These are phyloP conservation scores for Graphium colonna DNA, from an alignment of 2,888 invertebrate genomes.

Conservation along the genomic window DNA sequence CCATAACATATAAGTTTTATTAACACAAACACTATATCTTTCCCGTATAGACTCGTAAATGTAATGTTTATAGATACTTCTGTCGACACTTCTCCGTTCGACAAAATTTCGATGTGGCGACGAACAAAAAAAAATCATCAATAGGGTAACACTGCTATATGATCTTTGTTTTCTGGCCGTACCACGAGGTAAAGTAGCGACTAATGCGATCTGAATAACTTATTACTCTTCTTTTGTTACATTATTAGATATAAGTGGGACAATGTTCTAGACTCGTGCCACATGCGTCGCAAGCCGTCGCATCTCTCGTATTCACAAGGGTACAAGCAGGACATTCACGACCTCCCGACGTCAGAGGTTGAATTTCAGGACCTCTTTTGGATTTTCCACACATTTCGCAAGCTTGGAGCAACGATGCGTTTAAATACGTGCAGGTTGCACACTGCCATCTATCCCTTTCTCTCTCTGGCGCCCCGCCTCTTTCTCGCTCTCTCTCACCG, in stretches of 20 bases:
- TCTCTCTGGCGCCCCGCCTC: slow-evolving; percentile 30
- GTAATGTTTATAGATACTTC: too few species aligned
- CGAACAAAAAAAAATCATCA: too few species aligned
- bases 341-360: slow-evolving; percentile 85
- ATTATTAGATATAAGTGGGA: slow-evolving; percentile 86
- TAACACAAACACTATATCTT: too few species aligned
- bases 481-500: slow-evolving; percentile 32
- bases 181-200: too few species aligned
- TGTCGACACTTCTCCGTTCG: too few species aligned
- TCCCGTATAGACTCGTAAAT: too few species aligned
- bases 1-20: too few species aligned
- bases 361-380: slow-evolving; percentile 78
- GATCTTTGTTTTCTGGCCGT: slow-evolving; percentile 1
- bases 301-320: slow-evolving; percentile 85
- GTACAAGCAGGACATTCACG: slow-evolving; percentile 88
- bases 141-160: too few species aligned
- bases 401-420: slow-evolving; percentile 72
- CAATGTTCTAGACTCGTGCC: slow-evolving; percentile 84
- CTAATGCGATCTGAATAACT: too few species aligned
- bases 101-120: too few species aligned
- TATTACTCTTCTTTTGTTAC: too few species aligned
- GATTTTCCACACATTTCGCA: slow-evolving; percentile 90
- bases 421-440: slow-evolving; percentile 85
- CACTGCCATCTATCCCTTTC: slow-evolving; percentile 82
- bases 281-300: slow-evolving; percentile 84